These are phyloP conservation scores for Cydia pomonella DNA, from an alignment of 1,140 invertebrate genomes.

Conservation along the genomic window DNA sequence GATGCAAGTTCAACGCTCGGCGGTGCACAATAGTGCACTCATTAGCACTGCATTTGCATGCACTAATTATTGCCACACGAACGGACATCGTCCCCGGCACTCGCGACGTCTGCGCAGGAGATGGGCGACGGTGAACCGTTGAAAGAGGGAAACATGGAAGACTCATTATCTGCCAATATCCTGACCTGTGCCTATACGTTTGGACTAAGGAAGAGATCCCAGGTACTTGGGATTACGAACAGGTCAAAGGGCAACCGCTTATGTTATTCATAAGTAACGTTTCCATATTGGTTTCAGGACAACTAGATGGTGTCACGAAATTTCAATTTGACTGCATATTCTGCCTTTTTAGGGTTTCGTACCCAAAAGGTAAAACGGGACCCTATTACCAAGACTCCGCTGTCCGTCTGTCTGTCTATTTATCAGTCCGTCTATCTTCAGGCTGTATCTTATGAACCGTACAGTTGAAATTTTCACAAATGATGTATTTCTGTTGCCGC, in stretches of 20 bases:
- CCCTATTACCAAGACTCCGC: no score
- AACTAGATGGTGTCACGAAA: neutral
- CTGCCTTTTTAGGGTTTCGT: no score
- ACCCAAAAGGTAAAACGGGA: no score
- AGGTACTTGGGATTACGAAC: no score
- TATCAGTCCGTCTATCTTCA: no score
- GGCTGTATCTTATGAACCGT: no score
- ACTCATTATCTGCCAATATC: neutral
- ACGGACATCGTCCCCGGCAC: slow-evolving; percentile 52
- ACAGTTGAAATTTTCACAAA: no score
- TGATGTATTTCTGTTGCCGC: no score
- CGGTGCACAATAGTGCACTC: slow-evolving; percentile 36
- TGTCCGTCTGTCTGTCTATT: no score
- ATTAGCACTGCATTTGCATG: slow-evolving; percentile 38
- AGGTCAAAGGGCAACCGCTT: no score
- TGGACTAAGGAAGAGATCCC: no score
- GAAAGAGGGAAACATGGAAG: neutral
- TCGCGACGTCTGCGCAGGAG: neutral
- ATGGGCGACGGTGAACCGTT: neutral
- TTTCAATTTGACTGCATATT: no score
- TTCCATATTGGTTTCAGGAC: neutral
- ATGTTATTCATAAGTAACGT: neutral
- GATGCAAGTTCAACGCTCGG: slow-evolving; percentile 26
- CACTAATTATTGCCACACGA: slow-evolving; percentile 40
- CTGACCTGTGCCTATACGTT: neutral